Evolutionary conservation across 2,888 invertebrate species (phyloP).

Genomic region (Cheilosia impressa): DNA sequence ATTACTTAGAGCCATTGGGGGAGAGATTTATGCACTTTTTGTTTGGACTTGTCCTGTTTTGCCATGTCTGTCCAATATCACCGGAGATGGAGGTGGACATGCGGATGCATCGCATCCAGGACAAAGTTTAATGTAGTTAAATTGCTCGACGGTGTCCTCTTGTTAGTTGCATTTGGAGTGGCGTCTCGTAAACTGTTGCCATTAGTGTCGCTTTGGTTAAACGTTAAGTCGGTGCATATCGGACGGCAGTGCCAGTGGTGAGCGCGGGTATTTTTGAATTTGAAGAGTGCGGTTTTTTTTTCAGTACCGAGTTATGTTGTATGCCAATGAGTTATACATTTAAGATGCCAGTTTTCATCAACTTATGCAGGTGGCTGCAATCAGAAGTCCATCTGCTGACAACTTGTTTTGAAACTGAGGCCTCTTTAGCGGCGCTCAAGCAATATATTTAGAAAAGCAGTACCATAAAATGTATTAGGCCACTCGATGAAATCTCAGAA

Average conservation of each 20-base stretch:
- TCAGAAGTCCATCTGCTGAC: too few species aligned
- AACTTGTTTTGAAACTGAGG: too few species aligned
- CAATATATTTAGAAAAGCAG: too few species aligned
- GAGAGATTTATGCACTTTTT: conserved; percentile 60
- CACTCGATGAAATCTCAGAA: too few species aligned
- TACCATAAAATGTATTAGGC: too few species aligned
- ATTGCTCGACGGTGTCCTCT: conserved; percentile 55
- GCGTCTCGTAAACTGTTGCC: conserved; percentile 62
- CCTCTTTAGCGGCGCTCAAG: too few species aligned
- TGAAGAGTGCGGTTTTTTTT: background rate
- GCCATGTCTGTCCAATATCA: conserved; percentile 40
- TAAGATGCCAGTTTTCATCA: too few species aligned
- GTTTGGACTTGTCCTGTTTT: conserved; percentile 17
- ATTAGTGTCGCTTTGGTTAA: conserved; percentile 28
- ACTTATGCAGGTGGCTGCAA: too few species aligned
- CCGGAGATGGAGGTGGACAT: conserved; percentile 63
- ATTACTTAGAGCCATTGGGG: conserved; percentile 56
- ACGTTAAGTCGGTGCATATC: background rate
- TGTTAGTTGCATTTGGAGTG: conserved; percentile 64
- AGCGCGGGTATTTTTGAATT: background rate
- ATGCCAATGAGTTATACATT: background rate
- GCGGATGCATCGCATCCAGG: conserved; percentile 55
- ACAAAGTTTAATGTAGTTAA: conserved; percentile 71
- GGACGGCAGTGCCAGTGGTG: background rate
- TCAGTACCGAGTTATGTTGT: background rate